A percentile compares a stretch with the other conserved stretches of the same genome.
Evolutionary conservation across 1,140 invertebrate genomes (phyloP).

Genomic region (Mycetomoellerius zeteki): DNA sequence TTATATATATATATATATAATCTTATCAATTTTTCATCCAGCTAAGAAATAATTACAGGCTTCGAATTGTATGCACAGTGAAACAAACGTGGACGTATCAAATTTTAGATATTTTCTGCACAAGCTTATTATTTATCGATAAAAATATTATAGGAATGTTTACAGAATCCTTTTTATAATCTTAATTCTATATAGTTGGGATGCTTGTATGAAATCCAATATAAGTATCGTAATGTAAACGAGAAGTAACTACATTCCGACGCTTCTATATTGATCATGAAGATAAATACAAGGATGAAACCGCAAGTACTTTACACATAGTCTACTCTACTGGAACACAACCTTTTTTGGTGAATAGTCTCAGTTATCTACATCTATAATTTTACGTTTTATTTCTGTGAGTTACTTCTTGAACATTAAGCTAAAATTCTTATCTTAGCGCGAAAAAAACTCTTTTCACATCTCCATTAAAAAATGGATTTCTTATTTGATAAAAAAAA

Average conservation of each 20-base stretch:
- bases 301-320: constrained; percentile 72
- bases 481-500: neutral
- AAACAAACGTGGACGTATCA: neutral
- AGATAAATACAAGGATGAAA: constrained; percentile 68
- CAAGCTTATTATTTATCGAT: neutral
- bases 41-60: constrained; percentile 15
- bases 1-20: neutral
- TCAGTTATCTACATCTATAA: constrained; percentile 80
- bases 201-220: constrained; percentile 5
- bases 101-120: neutral
- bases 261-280: constrained; percentile 39
- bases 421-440: constrained; percentile 25
- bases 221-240: constrained; percentile 7
- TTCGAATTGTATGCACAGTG: neutral
- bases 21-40: neutral
- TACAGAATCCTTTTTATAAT: neutral
- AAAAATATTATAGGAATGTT: constrained; percentile 37
- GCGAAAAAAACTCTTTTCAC: neutral
- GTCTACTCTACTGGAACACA: constrained; percentile 82
- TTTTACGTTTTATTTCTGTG: constrained; percentile 66
- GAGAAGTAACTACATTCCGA: constrained; percentile 7
- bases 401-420: constrained; percentile 32
- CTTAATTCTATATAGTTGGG: constrained; percentile 12
- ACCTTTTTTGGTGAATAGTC: constrained; percentile 83
- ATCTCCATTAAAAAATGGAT: neutral